These are phyloP conservation scores for Eulemur macaco DNA, from an alignment of 2,113 vertebrate genomes.

Conservation along the genomic window DNA sequence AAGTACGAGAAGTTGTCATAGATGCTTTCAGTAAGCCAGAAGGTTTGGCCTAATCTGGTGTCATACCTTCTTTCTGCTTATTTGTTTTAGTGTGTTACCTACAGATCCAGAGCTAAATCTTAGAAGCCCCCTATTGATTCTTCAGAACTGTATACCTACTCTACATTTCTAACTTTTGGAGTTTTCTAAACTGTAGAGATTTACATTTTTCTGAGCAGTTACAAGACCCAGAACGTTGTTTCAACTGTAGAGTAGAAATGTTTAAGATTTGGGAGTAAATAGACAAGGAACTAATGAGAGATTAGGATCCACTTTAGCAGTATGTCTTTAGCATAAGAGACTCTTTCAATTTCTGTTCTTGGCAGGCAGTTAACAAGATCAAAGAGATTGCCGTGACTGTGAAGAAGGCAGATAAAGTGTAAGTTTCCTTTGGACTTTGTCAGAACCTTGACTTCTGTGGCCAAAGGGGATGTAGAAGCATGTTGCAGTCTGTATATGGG, in stretches of 20 bases:
- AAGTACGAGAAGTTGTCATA: neutral
- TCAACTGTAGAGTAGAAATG: neutral
- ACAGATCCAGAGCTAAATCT: neutral
- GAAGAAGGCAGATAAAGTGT: slow-evolving; percentile 95
- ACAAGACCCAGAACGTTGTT: neutral
- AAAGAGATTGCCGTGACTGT: slow-evolving; percentile 92
- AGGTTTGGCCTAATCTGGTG: neutral
- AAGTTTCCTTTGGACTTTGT: slow-evolving; percentile 75
- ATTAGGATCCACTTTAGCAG: neutral
- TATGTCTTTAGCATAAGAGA: neutral
- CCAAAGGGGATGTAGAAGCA: neutral
- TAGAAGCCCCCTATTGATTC: neutral
- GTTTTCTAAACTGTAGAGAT: neutral
- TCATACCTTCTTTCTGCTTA: neutral
- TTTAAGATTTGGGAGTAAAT: slow-evolving; percentile 3
- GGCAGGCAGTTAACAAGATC: slow-evolving; percentile 94
- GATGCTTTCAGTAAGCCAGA: neutral
- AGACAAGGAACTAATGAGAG: neutral
- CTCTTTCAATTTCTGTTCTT: slow-evolving; percentile 67
- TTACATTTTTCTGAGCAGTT: neutral
- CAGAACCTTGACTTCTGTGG: neutral
- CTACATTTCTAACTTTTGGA: neutral
- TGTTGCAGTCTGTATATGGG: neutral
- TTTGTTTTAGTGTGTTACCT: neutral
- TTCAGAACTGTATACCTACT: neutral